A percentile compares a stretch with the other conserved stretches of the same genome.
These are phyloP conservation scores for Climacteris rufus DNA, from an alignment of 2,113 vertebrate species.

Conservation along the genomic window DNA sequence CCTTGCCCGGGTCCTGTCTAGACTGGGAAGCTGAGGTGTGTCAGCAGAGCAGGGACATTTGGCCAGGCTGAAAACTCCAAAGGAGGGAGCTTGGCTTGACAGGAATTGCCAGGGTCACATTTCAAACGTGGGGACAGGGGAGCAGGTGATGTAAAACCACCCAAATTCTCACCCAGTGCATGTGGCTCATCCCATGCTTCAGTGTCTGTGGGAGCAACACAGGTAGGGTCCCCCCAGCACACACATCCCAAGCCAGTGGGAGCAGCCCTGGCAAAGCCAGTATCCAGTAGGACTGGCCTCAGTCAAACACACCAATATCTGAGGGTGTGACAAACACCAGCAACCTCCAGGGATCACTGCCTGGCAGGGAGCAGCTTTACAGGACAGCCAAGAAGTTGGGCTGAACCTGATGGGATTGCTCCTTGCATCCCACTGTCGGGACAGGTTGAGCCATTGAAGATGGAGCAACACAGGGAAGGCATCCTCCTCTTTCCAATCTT, in stretches of 20 bases:
- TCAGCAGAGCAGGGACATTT: background rate
- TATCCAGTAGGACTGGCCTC: background rate
- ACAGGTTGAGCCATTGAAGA: accelerated
- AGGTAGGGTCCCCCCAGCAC: background rate
- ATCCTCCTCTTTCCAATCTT: background rate
- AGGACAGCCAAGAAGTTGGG: background rate
- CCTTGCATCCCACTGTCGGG: background rate
- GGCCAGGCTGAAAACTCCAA: background rate
- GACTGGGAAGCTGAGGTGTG: background rate
- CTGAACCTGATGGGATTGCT: background rate
- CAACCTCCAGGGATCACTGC: background rate
- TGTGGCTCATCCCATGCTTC: background rate
- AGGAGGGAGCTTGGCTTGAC: background rate
- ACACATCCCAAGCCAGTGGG: accelerated
- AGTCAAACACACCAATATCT: background rate
- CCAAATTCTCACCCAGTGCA: background rate
- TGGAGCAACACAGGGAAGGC: background rate
- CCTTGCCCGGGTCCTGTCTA: background rate
- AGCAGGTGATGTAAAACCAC: background rate
- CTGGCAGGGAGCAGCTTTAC: background rate
- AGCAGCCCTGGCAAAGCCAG: background rate
- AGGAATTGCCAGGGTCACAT: background rate
- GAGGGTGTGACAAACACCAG: background rate
- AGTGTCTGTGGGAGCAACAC: background rate
- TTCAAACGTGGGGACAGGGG: background rate